Conservation (phyloP, 35 echinoderm and acorn worm species). For the Anneissia japonica region DNA sequence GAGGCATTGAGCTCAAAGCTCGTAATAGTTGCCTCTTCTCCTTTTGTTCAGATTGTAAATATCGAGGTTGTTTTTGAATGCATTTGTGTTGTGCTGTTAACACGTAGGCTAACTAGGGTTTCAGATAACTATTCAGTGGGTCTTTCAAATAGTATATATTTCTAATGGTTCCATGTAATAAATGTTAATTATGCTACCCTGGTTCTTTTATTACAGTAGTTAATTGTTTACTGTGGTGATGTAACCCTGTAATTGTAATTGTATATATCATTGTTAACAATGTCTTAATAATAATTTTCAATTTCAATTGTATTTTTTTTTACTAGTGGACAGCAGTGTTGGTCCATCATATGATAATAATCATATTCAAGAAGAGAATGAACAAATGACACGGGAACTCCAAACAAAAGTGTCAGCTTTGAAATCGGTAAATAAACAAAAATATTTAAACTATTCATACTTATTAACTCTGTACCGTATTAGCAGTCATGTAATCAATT, state of each 20-base stretch:
- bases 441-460: neutral
- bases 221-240: neutral
- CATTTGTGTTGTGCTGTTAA: too few species aligned
- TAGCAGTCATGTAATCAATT: too few species aligned
- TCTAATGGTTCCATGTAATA: too few species aligned
- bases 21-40: too few species aligned
- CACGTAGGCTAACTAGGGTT: too few species aligned
- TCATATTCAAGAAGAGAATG: slow-evolving; percentile 45
- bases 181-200: neutral
- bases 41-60: too few species aligned
- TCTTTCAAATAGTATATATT: too few species aligned
- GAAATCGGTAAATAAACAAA: slow-evolving; percentile 31
- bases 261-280: neutral
- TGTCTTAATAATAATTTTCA: neutral
- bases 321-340: slow-evolving; percentile 9
- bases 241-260: neutral
- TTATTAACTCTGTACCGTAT: neutral
- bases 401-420: slow-evolving; percentile 35
- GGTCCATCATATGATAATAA: slow-evolving; percentile 7
- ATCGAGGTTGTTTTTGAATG: too few species aligned
- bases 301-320: neutral
- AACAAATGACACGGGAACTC: slow-evolving; percentile 17
- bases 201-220: neutral
- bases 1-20: too few species aligned
- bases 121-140: too few species aligned